Evolutionary conservation across 2,113 vertebrate genomes (phyloP).

Genomic region (Campylorhamphus procurvoides): DNA sequence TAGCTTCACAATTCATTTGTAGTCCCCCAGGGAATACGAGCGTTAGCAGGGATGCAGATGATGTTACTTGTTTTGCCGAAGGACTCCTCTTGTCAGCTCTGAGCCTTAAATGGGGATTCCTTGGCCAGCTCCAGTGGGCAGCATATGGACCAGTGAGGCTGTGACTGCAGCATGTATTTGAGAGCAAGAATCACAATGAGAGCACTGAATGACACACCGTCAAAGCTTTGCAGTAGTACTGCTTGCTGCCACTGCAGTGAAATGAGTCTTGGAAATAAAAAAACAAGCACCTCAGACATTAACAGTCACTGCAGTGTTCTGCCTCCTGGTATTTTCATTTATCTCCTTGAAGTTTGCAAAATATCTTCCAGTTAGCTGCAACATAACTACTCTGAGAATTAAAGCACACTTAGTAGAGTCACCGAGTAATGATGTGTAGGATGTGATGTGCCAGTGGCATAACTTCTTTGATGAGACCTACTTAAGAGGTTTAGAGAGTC

Average conservation of each 20-base stretch:
- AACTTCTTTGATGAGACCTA: background rate
- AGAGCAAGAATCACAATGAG: background rate
- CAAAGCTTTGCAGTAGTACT: background rate
- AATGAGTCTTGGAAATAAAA: background rate
- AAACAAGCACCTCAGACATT: background rate
- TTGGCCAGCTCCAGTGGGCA: background rate
- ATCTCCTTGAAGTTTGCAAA: background rate
- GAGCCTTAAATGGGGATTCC: background rate
- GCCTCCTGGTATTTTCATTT: background rate
- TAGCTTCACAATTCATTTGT: background rate
- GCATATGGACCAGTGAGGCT: background rate
- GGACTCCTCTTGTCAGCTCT: background rate
- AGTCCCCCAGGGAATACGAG: background rate
- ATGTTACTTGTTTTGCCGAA: background rate
- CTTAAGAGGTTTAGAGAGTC: background rate
- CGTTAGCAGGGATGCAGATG: background rate
- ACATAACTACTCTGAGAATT: background rate
- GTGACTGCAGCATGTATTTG: background rate
- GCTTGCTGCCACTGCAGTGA: background rate
- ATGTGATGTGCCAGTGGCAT: background rate
- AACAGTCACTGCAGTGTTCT: background rate
- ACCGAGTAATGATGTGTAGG: background rate
- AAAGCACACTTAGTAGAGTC: background rate
- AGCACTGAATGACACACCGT: fast-evolving
- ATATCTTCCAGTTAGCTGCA: background rate